Evolutionary conservation across 2,888 invertebrate genomes (phyloP), one percentile per base, ranked within the genome.

Genomic region (Autographa pulchrina): DNA sequence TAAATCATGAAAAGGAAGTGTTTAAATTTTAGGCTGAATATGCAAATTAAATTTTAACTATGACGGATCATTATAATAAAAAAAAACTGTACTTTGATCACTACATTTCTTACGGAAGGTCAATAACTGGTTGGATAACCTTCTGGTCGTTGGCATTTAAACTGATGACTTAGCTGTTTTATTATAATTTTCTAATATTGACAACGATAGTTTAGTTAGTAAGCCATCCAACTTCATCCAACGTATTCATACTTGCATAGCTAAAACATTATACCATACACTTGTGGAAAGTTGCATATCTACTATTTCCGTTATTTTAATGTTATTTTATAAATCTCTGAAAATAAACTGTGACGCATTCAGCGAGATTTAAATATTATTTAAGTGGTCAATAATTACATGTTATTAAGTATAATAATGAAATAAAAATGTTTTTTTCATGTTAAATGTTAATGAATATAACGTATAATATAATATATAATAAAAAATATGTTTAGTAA

Each of bases 61-160:
- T 7, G 48, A 48, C 43, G 20, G 35, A 41, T 56, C 20, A 38
- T 56, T 25, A 35, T 35, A 6, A 38, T 38, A 1, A 56, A 58
- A 58, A 58, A 25, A 58, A 8, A 56, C 14, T 20, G 65, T 58
- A 65, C 65, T 78, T 79, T 74, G 68, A 43, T 20, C 72, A 13
- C 35, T 31, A 62, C n/a, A 4, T 41, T 5, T 6, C n/a, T 32
- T 38, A 11, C 68, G 41, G 80, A 66, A 66, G 65, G 80, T 66
- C 31, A 58, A 56, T 65, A 63, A 59, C 14, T 63, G 48, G 25
- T 32, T 62, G 54, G 18, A 69, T 75, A 64, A 80, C 76, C 76
- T 77, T 11, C n/a, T 48, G 48, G 48, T 48, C 48, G n/a, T 80
- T 75, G 75, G 43, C 75, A 61, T 75, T 75, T 58, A 0, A 2